A percentile compares a stretch with the other conserved stretches of the same genome.
phyloP scores from a whole-genome alignment of 2,888 invertebrate genomes.

The Chrysolina oricalcia region DNA sequence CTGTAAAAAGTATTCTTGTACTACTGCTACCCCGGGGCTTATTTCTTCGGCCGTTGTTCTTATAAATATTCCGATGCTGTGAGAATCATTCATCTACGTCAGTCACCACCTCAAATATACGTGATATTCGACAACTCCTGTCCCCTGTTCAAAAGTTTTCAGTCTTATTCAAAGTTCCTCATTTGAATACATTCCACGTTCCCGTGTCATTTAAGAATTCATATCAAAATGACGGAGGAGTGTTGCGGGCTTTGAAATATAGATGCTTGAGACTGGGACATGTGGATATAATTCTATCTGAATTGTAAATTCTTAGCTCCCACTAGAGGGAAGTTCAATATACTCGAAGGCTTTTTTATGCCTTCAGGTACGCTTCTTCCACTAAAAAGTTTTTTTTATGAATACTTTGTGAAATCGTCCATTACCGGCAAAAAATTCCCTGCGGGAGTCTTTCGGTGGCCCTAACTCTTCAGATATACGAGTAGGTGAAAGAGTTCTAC shows the following conservation, averaged over 20 bases:
- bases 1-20: no score
- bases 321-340: background rate
- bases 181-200: constrained; percentile 1
- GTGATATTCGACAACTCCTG: background rate
- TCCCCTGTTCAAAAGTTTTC: background rate
- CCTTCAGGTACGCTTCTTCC: background rate
- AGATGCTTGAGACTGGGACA: background rate
- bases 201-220: background rate
- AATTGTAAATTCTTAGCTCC: background rate
- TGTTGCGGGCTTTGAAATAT: background rate
- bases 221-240: background rate
- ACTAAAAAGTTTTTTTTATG: background rate
- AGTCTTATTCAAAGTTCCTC: no score
- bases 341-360: background rate
- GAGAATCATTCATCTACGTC: no score
- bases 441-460: background rate
- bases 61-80: no score
- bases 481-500: no score
- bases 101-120: no score
- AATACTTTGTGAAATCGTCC: background rate
- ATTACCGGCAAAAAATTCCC: no score
- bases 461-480: background rate
- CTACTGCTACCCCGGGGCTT: no score
- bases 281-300: background rate
- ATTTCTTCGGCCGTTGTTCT: no score